A percentile compares a stretch with the other conserved stretches of the same genome.
Evolutionary conservation across 1,140 invertebrate species (phyloP).

Genomic region (Mactra quadrangularis): DNA sequence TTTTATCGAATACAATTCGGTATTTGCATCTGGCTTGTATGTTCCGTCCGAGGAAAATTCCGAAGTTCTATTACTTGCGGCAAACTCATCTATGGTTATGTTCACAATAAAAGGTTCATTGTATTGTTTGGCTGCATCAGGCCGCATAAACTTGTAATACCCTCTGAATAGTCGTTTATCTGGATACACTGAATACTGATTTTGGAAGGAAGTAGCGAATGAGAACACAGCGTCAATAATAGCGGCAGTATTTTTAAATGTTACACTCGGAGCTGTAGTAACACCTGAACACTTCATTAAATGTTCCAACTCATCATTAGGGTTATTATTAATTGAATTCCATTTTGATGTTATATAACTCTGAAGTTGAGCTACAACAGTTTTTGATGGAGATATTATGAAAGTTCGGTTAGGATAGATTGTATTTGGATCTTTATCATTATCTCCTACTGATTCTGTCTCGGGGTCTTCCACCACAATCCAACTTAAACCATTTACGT

Average conservation of each 20-base stretch:
- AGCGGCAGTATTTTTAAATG: conserved; percentile 25
- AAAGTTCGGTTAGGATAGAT: conserved; percentile 49
- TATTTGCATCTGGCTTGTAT: conserved; percentile 9
- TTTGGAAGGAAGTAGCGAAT: conserved; percentile 54
- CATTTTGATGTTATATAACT: conserved; percentile 62
- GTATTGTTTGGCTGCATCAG: conserved; percentile 59
- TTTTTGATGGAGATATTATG: conserved; percentile 55
- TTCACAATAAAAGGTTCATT: conserved; percentile 30
- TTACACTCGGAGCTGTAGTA: not conserved
- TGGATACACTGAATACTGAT: conserved; percentile 16
- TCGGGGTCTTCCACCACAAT: conserved; percentile 71
- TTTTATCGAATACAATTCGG: conserved; percentile 57
- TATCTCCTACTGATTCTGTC: conserved; percentile 34
- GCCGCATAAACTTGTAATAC: conserved; percentile 42
- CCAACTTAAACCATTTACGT: conserved; percentile 64
- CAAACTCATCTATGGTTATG: conserved; percentile 60
- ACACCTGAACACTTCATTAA: conserved; percentile 37
- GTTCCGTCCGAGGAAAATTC: conserved; percentile 67
- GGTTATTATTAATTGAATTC: conserved; percentile 31
- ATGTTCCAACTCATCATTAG: conserved; percentile 6
- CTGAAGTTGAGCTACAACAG: conserved; percentile 58
- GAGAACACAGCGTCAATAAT: conserved; percentile 68
- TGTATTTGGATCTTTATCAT: conserved; percentile 24
- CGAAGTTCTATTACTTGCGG: conserved; percentile 34
- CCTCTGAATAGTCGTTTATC: not conserved